phyloP scores from a whole-genome alignment of 2,113 vertebrate genomes.

The Typhlomys cinereus region DNA sequence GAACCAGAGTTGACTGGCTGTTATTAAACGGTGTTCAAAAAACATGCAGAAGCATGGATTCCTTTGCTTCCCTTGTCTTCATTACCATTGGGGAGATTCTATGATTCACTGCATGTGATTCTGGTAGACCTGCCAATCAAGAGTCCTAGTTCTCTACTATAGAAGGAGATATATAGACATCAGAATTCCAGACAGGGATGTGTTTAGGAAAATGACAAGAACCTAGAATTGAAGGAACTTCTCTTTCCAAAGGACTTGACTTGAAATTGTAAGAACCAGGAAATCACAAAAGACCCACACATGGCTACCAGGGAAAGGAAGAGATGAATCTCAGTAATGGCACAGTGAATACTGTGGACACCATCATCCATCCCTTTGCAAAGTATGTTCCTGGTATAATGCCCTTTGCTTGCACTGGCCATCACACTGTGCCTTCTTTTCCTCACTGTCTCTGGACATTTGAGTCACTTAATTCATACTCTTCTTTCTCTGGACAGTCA shows the following conservation, averaged over 20 bases:
- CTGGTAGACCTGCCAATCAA: neutral
- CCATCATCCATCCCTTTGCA: neutral
- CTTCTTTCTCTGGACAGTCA: neutral
- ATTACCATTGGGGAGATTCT: neutral
- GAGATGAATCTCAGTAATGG: neutral
- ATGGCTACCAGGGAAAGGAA: neutral
- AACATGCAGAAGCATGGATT: neutral
- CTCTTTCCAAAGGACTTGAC: neutral
- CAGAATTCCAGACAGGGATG: neutral
- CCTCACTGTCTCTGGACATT: neutral
- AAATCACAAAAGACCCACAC: no score
- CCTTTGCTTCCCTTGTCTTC: neutral
- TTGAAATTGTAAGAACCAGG: neutral
- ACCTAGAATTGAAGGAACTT: neutral
- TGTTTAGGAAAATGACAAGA: neutral
- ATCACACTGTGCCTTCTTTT: neutral
- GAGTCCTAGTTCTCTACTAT: rapidly evolving
- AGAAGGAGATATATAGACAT: neutral
- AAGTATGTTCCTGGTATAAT: neutral
- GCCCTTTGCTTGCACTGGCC: neutral
- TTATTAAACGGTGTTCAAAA: neutral
- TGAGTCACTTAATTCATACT: neutral
- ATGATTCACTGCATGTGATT: neutral
- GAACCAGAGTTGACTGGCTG: neutral
- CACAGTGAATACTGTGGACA: neutral